A percentile compares a stretch with the other conserved stretches of the same genome.
Conservation (phyloP, 1,140 invertebrate species). For the Leucophenga varia region DNA sequence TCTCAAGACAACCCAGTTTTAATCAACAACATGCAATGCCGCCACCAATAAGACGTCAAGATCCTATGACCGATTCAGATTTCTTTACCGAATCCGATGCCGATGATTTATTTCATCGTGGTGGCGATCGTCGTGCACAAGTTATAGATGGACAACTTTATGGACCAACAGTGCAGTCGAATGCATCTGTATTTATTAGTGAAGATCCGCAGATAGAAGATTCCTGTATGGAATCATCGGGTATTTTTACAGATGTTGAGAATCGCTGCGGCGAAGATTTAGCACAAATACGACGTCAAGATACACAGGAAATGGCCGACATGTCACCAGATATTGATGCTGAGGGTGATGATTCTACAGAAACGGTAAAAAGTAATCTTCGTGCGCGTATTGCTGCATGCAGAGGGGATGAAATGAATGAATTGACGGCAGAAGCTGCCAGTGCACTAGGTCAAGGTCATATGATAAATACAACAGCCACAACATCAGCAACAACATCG, state of each 20-base stretch:
- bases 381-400: neutral
- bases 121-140: constrained; percentile 71
- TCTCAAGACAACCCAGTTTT: constrained; percentile 48
- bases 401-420: no score
- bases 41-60: constrained; percentile 61
- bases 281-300: constrained; percentile 35
- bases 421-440: neutral
- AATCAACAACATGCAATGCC: constrained; percentile 27
- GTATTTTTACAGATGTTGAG: constrained; percentile 82
- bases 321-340: constrained; percentile 59
- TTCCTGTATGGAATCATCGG: constrained; percentile 80
- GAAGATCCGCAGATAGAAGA: constrained; percentile 60
- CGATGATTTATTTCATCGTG: constrained; percentile 72
- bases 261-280: constrained; percentile 59
- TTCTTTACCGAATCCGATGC: constrained; percentile 87
- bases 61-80: constrained; percentile 86
- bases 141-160: constrained; percentile 84
- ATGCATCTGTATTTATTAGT: constrained; percentile 54
- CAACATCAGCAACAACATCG: constrained; percentile 27
- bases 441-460: constrained; percentile 41
- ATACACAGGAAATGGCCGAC: constrained; percentile 49
- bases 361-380: constrained; percentile 43
- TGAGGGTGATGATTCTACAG: constrained; percentile 57
- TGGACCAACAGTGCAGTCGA: constrained; percentile 63
- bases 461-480: constrained; percentile 21